A percentile compares a stretch with the other conserved stretches of the same genome.
phyloP scores from a whole-genome alignment of 2,797 vertebrate genomes.

The Decapterus maruadsi region DNA sequence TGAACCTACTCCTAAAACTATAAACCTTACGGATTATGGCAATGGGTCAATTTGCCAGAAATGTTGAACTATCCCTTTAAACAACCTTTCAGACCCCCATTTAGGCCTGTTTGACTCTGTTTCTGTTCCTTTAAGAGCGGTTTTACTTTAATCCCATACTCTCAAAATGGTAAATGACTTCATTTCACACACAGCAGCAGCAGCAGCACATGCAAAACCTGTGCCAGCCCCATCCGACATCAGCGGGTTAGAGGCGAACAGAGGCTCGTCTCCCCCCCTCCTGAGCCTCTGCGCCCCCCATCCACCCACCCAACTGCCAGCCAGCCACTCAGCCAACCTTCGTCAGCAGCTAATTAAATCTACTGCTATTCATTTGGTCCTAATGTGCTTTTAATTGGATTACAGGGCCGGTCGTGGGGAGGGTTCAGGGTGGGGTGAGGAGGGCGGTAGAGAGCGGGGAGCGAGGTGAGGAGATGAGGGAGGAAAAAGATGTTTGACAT shows the following conservation, averaged over 20 bases:
- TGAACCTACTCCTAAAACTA: too few relatives aligned
- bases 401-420: slow-evolving; percentile 77
- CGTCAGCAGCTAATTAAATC: slow-evolving; percentile 86
- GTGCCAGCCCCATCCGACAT: slow-evolving; percentile 24
- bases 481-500: slow-evolving; percentile 57
- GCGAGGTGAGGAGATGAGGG: slow-evolving; percentile 55
- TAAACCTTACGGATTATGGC: too few relatives aligned
- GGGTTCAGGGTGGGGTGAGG: slow-evolving; percentile 74
- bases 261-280: slow-evolving; percentile 6
- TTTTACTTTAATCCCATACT: neutral
- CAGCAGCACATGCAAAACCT: slow-evolving; percentile 31
- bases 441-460: slow-evolving; percentile 54
- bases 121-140: neutral
- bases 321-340: slow-evolving; percentile 71
- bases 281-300: slow-evolving; percentile 23
- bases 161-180: slow-evolving; percentile 16
- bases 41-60: too few relatives aligned
- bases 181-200: slow-evolving; percentile 21
- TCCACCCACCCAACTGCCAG: slow-evolving; percentile 43
- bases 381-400: slow-evolving; percentile 88
- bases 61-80: too few relatives aligned
- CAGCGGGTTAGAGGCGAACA: slow-evolving; percentile 45
- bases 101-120: neutral
- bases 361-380: slow-evolving; percentile 82
- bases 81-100: neutral